Conservation (phyloP, 2,113 vertebrate species). For the Dromaius novaehollandiae region DNA sequence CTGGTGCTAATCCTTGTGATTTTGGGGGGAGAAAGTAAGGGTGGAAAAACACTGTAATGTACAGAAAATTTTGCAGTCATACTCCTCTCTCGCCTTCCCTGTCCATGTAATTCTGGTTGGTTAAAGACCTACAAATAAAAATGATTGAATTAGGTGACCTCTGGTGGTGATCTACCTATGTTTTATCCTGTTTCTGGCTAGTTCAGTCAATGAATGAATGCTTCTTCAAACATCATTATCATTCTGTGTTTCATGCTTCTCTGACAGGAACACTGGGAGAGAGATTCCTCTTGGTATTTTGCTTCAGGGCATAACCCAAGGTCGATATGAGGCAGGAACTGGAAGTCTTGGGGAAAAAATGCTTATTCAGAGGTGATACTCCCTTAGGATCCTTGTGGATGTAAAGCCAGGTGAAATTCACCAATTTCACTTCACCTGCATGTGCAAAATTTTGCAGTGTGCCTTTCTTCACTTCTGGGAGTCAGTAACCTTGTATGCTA, state of each 20-base stretch:
- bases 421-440: not conserved
- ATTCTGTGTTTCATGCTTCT: not conserved
- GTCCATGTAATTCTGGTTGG: not conserved
- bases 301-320: not conserved
- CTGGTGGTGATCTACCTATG: rapidly evolving
- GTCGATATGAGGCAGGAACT: not conserved
- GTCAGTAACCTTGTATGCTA: not conserved
- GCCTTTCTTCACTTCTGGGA: not conserved
- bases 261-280: not conserved
- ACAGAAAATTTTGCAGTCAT: not conserved
- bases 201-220: not conserved
- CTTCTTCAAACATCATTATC: not conserved
- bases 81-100: not conserved
- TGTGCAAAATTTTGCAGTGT: not conserved
- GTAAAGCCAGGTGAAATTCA: not conserved
- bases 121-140: not conserved
- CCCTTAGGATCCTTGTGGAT: not conserved
- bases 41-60: not conserved
- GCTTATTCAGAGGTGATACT: not conserved
- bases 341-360: not conserved
- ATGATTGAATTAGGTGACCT: not conserved
- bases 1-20: not conserved
- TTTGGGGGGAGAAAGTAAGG: not conserved
- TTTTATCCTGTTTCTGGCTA: not conserved
- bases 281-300: not conserved